Conservation (phyloP, 2,797 vertebrate genomes). For the Ctenopoma kingsleyae region DNA sequence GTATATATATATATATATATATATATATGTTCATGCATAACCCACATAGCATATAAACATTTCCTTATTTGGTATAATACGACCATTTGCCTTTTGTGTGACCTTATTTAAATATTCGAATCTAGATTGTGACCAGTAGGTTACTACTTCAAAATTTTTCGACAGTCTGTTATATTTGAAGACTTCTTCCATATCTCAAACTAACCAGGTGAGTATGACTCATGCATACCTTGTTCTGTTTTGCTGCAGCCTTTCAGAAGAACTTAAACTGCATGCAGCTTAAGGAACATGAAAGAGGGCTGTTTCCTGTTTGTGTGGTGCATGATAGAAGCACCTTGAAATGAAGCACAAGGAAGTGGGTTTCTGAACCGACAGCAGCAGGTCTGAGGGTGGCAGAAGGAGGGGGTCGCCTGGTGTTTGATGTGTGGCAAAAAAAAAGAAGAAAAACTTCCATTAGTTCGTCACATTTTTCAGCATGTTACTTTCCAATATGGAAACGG, state of each 20-base stretch:
- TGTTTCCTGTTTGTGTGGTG: constrained; percentile 85
- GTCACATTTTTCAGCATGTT: constrained; percentile 41
- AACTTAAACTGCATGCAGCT: constrained; percentile 44
- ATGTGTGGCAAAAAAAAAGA: constrained; percentile 36
- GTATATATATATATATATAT: not conserved
- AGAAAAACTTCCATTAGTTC: constrained; percentile 62
- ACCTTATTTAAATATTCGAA: not conserved
- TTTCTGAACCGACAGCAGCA: constrained; percentile 62
- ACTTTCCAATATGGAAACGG: constrained; percentile 60
- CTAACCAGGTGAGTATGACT: constrained; percentile 55
- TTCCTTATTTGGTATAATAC: constrained; percentile 9
- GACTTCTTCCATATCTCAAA: constrained; percentile 3
- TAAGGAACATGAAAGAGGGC: constrained; percentile 75
- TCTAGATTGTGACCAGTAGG: not conserved
- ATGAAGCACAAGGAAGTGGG: constrained; percentile 77
- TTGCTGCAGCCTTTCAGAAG: constrained; percentile 52
- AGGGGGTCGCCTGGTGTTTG: constrained; percentile 53
- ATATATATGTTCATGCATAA: constrained; percentile 2
- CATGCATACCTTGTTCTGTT: constrained; percentile 42
- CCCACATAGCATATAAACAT: not conserved
- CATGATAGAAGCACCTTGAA: constrained; percentile 64
- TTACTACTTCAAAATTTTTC: constrained; percentile 9
- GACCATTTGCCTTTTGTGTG: not conserved
- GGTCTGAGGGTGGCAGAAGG: constrained; percentile 40
- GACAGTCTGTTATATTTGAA: not conserved